phyloP scores from a whole-genome alignment of 2,113 vertebrate genomes.

The Crotalus tigris region DNA sequence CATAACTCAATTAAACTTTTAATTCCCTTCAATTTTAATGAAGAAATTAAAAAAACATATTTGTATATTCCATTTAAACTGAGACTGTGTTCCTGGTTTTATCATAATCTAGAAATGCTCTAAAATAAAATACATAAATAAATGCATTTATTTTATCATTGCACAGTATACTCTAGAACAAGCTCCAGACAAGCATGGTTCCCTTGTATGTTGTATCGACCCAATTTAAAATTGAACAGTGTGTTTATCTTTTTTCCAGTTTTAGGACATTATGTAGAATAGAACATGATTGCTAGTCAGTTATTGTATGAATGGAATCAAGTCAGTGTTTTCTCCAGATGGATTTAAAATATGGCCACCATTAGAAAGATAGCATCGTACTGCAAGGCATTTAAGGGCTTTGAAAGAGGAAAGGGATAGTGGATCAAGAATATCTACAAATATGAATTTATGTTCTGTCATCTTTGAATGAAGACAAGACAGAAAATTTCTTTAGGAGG shows the following conservation, averaged over 20 bases:
- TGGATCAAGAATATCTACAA: neutral
- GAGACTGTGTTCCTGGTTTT: neutral
- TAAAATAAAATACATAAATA: neutral
- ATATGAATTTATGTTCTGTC: neutral
- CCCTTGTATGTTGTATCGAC: neutral
- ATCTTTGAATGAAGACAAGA: neutral
- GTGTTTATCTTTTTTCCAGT: neutral
- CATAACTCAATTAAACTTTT: neutral
- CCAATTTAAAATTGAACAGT: neutral
- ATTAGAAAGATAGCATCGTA: neutral
- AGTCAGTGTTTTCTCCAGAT: neutral
- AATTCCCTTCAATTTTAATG: neutral
- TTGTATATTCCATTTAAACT: neutral
- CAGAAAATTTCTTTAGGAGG: neutral
- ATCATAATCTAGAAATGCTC: neutral
- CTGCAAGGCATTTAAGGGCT: neutral
- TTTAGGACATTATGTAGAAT: neutral
- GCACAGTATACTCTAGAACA: neutral
- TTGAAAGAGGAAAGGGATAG: neutral
- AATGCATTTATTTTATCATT: neutral
- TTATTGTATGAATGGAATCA: conserved; percentile 8
- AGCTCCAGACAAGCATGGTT: neutral
- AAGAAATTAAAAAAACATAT: neutral
- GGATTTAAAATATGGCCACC: neutral
- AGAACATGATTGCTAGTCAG: neutral